Conservation (phyloP, 2,113 vertebrate species). For the Propithecus coquereli region DNA sequence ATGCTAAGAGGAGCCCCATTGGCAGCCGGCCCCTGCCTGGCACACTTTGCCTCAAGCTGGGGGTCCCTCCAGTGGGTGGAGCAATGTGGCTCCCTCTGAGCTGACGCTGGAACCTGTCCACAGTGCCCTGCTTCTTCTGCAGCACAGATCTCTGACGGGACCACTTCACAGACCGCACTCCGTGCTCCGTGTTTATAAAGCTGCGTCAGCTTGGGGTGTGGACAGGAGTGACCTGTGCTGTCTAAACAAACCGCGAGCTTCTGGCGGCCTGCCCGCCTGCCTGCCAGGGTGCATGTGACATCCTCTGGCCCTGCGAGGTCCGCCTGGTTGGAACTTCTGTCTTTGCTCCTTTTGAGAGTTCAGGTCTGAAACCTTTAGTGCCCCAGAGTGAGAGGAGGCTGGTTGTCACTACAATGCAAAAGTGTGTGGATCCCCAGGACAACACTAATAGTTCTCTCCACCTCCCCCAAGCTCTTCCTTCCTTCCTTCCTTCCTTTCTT, state of each 20-base stretch:
- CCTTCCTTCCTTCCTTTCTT: background rate
- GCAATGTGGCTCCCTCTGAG: background rate
- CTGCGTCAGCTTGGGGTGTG: conserved; percentile 54
- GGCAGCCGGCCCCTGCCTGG: background rate
- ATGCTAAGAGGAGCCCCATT: background rate
- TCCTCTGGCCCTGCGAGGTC: background rate
- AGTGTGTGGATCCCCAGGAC: background rate
- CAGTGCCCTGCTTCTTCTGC: background rate
- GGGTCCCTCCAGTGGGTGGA: background rate
- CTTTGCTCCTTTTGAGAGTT: background rate
- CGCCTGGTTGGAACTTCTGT: background rate
- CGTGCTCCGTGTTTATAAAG: conserved; percentile 42
- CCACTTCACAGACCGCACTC: conserved; percentile 3
- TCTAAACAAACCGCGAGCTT: conserved; percentile 63
- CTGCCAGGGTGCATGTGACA: background rate
- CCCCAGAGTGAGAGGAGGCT: background rate
- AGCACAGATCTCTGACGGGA: background rate
- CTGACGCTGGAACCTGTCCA: background rate
- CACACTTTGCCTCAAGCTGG: background rate
- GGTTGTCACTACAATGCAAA: background rate
- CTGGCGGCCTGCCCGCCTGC: conserved; percentile 17
- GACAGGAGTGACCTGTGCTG: conserved; percentile 50
- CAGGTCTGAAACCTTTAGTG: background rate
- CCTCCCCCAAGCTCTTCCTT: background rate
- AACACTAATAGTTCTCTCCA: background rate